phyloP scores from a whole-genome alignment of 2,797 vertebrate genomes.

The Alauda arvensis region DNA sequence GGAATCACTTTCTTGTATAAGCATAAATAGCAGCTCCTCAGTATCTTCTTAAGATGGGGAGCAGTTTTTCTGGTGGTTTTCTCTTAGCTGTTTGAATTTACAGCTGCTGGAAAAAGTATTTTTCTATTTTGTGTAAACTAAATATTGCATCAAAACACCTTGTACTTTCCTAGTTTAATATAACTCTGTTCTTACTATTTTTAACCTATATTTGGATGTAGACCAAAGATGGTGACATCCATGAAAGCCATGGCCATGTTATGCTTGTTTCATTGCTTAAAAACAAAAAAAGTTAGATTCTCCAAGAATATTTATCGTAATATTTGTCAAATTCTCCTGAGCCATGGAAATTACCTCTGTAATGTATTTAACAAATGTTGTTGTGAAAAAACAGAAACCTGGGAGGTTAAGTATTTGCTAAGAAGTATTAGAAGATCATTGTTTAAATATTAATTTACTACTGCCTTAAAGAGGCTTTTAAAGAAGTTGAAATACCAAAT shows the following conservation, averaged over 20 bases:
- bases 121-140: neutral
- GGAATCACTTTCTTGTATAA: neutral
- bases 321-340: neutral
- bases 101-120: neutral
- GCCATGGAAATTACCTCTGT: neutral
- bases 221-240: conserved; percentile 13
- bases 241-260: neutral
- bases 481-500: neutral
- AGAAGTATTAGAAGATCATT: neutral
- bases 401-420: neutral
- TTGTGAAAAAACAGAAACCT: neutral
- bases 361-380: neutral
- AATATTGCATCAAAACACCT: conserved; percentile 30
- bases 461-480: neutral
- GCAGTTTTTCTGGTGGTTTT: neutral
- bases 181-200: conserved; percentile 33
- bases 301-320: neutral
- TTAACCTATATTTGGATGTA: conserved; percentile 23
- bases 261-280: neutral
- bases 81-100: neutral
- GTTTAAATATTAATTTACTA: neutral
- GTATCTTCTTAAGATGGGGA: neutral
- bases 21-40: neutral
- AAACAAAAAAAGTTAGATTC: neutral
- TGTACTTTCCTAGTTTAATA: conserved; percentile 30